phyloP scores from a whole-genome alignment of 2,888 invertebrate genomes.

The Pantelozetes paolii region DNA sequence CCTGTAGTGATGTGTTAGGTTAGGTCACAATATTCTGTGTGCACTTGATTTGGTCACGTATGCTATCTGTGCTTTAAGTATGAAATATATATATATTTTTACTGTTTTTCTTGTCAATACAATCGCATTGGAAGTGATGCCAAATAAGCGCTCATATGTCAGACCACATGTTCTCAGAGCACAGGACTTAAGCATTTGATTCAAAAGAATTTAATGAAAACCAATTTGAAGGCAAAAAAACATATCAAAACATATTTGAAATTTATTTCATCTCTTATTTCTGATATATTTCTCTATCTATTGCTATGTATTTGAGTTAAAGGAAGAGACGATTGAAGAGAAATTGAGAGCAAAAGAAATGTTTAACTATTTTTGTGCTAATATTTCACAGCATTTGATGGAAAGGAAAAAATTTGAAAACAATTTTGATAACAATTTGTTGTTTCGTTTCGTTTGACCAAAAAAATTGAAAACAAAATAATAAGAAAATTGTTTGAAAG shows the following conservation, averaged over 20 bases:
- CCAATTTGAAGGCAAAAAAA: constrained; percentile 10
- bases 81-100: not conserved
- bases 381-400: not conserved
- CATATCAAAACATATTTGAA: not conserved
- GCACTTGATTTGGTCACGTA: constrained; percentile 27
- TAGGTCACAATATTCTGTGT: constrained; percentile 8
- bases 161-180: constrained; percentile 8
- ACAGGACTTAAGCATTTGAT: not conserved
- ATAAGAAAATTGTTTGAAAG: not conserved
- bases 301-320: not conserved
- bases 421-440: not conserved
- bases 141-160: constrained; percentile 15
- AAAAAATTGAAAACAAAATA: not conserved
- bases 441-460: not conserved
- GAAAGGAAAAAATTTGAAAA: not conserved
- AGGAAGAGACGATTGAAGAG: not conserved
- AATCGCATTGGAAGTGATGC: not conserved
- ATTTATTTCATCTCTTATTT: not conserved
- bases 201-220: constrained; percentile 27
- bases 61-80: not conserved
- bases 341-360: not conserved
- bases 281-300: not conserved
- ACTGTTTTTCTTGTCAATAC: not conserved
- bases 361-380: not conserved
- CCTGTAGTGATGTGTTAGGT: not conserved